Conservation (phyloP, 2,113 vertebrate species). For the Eulemur macaco region DNA sequence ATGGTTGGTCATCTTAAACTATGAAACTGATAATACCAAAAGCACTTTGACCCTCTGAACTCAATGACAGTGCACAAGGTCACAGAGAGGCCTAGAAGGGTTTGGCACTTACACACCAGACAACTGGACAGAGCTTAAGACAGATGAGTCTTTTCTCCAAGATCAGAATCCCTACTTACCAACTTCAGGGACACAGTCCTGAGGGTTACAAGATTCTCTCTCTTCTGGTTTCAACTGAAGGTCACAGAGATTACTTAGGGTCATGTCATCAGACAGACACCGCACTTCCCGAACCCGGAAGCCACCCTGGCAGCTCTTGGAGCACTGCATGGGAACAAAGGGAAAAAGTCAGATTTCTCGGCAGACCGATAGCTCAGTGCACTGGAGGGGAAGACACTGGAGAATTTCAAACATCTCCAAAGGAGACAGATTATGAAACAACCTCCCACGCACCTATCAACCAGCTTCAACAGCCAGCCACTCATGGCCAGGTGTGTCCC, state of each 20-base stretch:
- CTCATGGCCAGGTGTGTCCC: rapidly evolving
- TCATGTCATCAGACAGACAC: conserved; percentile 92
- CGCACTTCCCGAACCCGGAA: conserved; percentile 95
- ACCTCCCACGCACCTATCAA: too few species aligned
- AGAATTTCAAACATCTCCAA: background rate
- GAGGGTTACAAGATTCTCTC: conserved; percentile 90
- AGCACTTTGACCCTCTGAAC: background rate
- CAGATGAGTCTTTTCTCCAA: background rate
- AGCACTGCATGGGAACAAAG: conserved; percentile 87
- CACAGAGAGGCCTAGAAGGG: background rate
- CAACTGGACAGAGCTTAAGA: background rate
- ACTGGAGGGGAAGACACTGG: rapidly evolving
- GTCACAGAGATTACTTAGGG: conserved; percentile 88
- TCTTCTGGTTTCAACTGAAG: conserved; percentile 87
- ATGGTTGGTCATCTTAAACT: background rate
- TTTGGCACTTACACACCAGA: background rate
- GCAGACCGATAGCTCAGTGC: background rate
- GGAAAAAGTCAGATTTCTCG: background rate
- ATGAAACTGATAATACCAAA: background rate
- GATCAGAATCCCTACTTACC: conserved; percentile 83
- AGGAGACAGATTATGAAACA: background rate
- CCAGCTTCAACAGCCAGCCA: background rate
- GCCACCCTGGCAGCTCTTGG: conserved; percentile 94
- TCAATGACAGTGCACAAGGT: background rate
- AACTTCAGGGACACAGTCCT: conserved; percentile 91